Conservation (phyloP, 2,888 invertebrate species). For the Aphrophora alni region DNA sequence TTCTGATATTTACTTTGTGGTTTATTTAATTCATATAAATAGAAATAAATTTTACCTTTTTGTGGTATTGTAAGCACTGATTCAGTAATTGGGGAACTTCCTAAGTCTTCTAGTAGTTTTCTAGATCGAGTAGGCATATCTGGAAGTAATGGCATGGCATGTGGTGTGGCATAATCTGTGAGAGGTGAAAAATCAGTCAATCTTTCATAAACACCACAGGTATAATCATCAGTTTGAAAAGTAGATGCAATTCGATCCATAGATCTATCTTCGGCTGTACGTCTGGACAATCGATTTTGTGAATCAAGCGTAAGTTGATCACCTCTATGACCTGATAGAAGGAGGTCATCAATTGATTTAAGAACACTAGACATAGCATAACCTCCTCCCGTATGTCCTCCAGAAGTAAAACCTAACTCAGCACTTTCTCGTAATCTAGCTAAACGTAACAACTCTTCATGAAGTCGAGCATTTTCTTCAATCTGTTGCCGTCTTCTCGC, state of each 20-base stretch:
- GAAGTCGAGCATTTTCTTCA: slow-evolving; percentile 63
- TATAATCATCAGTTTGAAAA: slow-evolving; percentile 59
- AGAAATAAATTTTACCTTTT: slow-evolving; percentile 53
- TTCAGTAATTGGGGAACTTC: slow-evolving; percentile 57
- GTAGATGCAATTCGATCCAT: slow-evolving; percentile 60
- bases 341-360: slow-evolving; percentile 58
- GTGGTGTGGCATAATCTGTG: slow-evolving; percentile 57
- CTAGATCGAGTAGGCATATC: slow-evolving; percentile 64
- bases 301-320: slow-evolving; percentile 40
- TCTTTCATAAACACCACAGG: slow-evolving; percentile 57
- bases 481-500: slow-evolving; percentile 65
- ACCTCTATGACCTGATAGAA: slow-evolving; percentile 52
- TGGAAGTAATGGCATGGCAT: slow-evolving; percentile 65
- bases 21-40: too few relatives aligned
- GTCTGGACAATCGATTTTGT: slow-evolving; percentile 45
- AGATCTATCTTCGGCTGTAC: slow-evolving; percentile 58
- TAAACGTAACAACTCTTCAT: slow-evolving; percentile 60
- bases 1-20: too few relatives aligned
- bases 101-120: slow-evolving; percentile 60
- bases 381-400: slow-evolving; percentile 39
- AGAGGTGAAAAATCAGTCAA: slow-evolving; percentile 58
- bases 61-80: slow-evolving; percentile 53
- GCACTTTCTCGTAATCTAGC: slow-evolving; percentile 57
- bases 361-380: slow-evolving; percentile 55
- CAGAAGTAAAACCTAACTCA: slow-evolving; percentile 52